Base-by-base conservation (phyloP, 2,113 vertebrate species). In the Ascaphus truei region DNA sequence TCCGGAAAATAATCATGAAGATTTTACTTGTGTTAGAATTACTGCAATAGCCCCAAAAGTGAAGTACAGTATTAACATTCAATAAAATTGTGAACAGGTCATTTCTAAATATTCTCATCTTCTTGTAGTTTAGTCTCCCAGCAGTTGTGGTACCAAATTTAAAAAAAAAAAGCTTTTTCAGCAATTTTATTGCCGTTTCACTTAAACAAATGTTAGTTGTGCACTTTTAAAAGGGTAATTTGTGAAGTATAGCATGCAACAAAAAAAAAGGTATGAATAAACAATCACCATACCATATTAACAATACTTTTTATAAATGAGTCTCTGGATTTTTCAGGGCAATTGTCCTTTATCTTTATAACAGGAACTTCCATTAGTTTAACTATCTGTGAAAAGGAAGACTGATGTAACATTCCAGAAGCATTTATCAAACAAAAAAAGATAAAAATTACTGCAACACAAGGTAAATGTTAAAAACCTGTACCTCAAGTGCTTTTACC, bases 271-370 rank as follows among this genome's bases (percentile, higher is more conserved):
- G 7, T 6, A 73, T 60, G 59, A 56, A 75, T 18, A 79, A 66
- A 71, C 80, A 77, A 76, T 77, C 83, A 80, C 93, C 92, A 82
- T 98, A 98, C 95, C 96, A 98, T 95, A 86, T 89, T 93, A 83
- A 95, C 88, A 90, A 98, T 87, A 92, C 93, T 95, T 96, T 96
- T 98, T 80, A 96, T 93, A 85, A 93, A 88, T 84, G 95, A 97
- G 82, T 98, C 91, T 77, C 89, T 84, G 68, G 84, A 88, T 81
- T 96, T 88, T 80, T 89, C 92, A 67, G 86, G 87, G 80, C 90
- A 88, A 85, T 85, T 89, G 91, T 93, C 88, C 86, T 92, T 96
- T 92, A 96, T 93, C 93, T 95, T 98, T 93, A 98, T 90, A 89
- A 98, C 92, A 26, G 94, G 95, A 73, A 98, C 95, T 88, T 99